Evolutionary conservation across 2,888 invertebrate species (phyloP), one percentile per base, ranked within the genome.

Genomic region (Rotaria socialis): DNA sequence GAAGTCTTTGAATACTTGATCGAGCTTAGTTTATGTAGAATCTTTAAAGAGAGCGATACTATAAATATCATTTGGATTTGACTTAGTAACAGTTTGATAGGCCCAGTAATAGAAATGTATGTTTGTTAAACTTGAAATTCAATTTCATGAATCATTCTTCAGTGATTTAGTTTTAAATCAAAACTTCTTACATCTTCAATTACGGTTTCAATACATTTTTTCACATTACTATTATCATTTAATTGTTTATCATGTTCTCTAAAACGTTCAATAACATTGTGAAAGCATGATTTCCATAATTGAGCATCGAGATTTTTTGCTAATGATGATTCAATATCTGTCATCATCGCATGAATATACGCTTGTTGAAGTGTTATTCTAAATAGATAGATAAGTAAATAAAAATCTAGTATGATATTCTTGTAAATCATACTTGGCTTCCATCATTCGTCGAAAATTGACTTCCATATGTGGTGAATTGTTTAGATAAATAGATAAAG

Each of bases 271-370:
- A 80, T 80, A 24, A 80, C 80, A 47, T 80, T 47, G 19, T 80
- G 80, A 80, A 80, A 80, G 35, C 80, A 80, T n/a, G 47, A 80
- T 80, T 80, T 80, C 80, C 80, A 80, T 47, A 80, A 80, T 47
- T 43, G 43, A 16, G 80, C 80, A 80, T 80, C 80, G 14, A 80
- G 47, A 47, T 47, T 80, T 80, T 47, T 43, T 19, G 80, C 24
- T 43, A 80, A 16, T 24, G 80, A 80, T 24, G 2, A 41, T 47
- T 80, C 80, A 47, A 80, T 80, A 47, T 80, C 80, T 16, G n/a
- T 80, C 80, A 80, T 80, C 80, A 80, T 80, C 11, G 80, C 80
- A 80, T 80, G 80, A 80, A 80, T 47, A n/a, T 80, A 80, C 3
- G 80, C 43, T 80, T 80, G 80, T 80, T 80, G 80, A 47, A 80